Evolutionary conservation across 2,797 vertebrate species (phyloP), one percentile per base, ranked within the genome.

Genomic region (Intellagama lesueurii): DNA sequence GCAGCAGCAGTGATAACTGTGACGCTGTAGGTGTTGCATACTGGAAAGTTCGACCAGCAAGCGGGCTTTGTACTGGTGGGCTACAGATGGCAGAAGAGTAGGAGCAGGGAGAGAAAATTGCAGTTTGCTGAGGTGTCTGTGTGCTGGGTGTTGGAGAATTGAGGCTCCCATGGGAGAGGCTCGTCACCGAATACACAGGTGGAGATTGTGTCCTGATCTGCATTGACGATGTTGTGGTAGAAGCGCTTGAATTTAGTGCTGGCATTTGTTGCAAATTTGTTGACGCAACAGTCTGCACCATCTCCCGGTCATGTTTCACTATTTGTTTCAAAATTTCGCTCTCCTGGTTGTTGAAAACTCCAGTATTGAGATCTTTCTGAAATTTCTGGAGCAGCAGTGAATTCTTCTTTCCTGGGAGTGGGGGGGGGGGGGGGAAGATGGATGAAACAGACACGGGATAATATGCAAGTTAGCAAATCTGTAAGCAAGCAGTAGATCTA

Each of bases 321-420:
- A 99, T 99, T 98, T 99, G 98, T 97, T 99, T 99, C 97, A 99
- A 96, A 94, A 99, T 98, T 97, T 99, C 99, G 64, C 99, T 99
- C 97, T 99, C 99, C 97, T 99, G 99, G 14, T 99, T 99, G 97
- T 99, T 99, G 98, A 99, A 99, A 89, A 99, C 98, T 83, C 99
- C 99, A 2, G 98, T 99, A 95, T 99, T 99, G 96, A 99, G 98
- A 91, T 99, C 99, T 97, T 99, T 99, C 97, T 99, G 99, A 95
- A 99, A 99, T 96, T 99, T 99, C 96, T 99, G 99, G 94, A 99
- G 98, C 91, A 99, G 97, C 96, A 99, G 98, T 0, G 98, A 99
- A 95, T 99, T 99, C 97, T 99, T 99, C 98, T 99, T 99, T 96
- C 99, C 99, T 99, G 92, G 87, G 93, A 24, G 86, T 64, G 19